phyloP scores from a whole-genome alignment of 2,113 vertebrate genomes.

The Marmota flaviventris region DNA sequence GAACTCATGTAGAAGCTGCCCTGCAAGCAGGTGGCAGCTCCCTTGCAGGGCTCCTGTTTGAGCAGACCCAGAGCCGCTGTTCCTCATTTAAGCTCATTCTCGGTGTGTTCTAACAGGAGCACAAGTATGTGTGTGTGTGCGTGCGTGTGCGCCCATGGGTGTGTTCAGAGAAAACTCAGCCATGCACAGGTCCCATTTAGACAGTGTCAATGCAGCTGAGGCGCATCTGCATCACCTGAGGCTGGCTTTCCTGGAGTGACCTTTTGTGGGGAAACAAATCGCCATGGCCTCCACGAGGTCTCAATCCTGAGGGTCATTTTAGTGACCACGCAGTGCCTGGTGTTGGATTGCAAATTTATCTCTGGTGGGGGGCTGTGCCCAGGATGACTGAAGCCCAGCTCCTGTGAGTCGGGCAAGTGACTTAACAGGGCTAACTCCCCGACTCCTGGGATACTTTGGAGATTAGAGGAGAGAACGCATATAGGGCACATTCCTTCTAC shows the following conservation, averaged over 20 bases:
- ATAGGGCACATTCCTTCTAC: not conserved
- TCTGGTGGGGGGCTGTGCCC: not conserved
- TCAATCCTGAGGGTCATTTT: not conserved
- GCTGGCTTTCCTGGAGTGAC: not conserved
- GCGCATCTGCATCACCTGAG: not conserved
- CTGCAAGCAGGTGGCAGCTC: conserved; percentile 66
- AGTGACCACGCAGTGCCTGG: not conserved
- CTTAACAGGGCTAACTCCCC: not conserved
- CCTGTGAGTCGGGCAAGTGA: not conserved
- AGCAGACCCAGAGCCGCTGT: conserved; percentile 77
- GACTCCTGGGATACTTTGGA: not conserved
- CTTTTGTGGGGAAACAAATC: not conserved
- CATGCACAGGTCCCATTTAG: not conserved
- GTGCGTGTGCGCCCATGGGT: fast-evolving
- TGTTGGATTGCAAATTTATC: not conserved
- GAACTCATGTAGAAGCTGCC: conserved; percentile 69
- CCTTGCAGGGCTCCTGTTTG: conserved; percentile 72
- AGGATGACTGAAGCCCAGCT: not conserved
- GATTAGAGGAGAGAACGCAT: not conserved
- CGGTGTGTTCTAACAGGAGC: conserved; percentile 48
- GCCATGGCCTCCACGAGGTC: not conserved
- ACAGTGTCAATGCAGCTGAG: not conserved
- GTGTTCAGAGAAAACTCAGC: not conserved
- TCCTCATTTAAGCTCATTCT: conserved; percentile 68
- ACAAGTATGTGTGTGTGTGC: not conserved